Base-by-base conservation (phyloP, 2,113 vertebrate species). In the Falco punctatus region DNA sequence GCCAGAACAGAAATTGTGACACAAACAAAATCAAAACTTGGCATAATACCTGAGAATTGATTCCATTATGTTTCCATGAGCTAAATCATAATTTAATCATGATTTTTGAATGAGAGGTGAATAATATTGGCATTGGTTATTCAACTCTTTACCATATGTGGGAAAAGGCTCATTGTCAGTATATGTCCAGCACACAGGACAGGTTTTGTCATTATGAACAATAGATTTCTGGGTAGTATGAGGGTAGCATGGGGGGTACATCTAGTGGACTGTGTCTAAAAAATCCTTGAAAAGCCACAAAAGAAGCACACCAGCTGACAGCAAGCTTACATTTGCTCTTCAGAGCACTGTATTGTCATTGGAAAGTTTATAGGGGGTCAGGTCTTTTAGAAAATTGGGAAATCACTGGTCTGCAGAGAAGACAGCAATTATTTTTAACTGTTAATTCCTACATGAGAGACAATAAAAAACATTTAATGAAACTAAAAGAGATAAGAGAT, bases 311-410 rank as follows among this genome's bases (percentile, higher is more conserved):
- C 9, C 8, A 85, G 20, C 6, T 48, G 40, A 80, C 9, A 83
- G 19, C 6, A 81, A 11, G 15, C 13, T 28, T 44, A 14, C 1
- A 11, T 27, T 51, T 82, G 26, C 9, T 78, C 28, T 59, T 93
- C 38, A 42, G 38, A 55, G 6, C 32, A 27, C 19, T 57, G 7
- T 15, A 69, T 10, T 72, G 12, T 1, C 28, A 81, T 19, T 17
- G 64, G 24, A 40, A 84, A 35, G 1, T 49, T 81, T 59, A 16
- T 2, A 67, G 3, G 4, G 4, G 6, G 8, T 70, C 11, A 46
- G 15, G 0, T 0, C 0, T 38, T 81, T 66, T 19, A 6, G 0
- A 89, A 75, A 77, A 67, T 32, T 51, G 11, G 3, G 54, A 64
- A 61, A 65, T 51, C 12, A 19, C 6, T 33, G 5, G 18, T 72